Conservation (phyloP, 1,140 invertebrate species). For the Drosophila auraria region DNA sequence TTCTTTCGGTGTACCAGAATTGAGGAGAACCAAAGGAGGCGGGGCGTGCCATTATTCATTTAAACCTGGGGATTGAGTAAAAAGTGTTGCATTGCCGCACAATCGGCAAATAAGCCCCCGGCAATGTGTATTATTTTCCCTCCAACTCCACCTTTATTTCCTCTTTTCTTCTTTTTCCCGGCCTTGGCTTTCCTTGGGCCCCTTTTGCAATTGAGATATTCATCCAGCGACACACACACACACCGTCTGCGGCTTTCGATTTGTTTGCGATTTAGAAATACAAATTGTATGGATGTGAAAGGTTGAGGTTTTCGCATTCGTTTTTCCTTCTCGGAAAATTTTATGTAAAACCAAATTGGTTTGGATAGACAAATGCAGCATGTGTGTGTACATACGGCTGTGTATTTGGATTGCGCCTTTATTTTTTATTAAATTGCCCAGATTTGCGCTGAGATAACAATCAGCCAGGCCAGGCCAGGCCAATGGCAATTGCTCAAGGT, state of each 20-base stretch:
- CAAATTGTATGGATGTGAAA: conserved; percentile 44
- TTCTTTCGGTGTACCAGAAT: background rate
- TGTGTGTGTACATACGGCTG: background rate
- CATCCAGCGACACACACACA: conserved; percentile 19
- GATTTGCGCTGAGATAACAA: conserved; percentile 64
- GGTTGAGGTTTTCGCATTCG: conserved; percentile 23
- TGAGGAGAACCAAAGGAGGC: conserved; percentile 11
- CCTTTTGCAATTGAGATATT: conserved; percentile 40
- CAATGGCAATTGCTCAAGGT: conserved; percentile 33
- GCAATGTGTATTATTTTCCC: conserved; percentile 40
- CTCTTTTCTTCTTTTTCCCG: conserved; percentile 5
- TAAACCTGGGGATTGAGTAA: conserved; percentile 59
- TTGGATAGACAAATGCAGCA: conserved; percentile 46
- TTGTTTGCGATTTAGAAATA: conserved; percentile 62
- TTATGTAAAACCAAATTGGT: conserved; percentile 61
- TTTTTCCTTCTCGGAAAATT: conserved; percentile 36
- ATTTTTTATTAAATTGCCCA: conserved; percentile 72
- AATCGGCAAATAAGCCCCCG: conserved; percentile 53
- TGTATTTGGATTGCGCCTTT: conserved; percentile 40
- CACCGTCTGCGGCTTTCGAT: conserved; percentile 54
- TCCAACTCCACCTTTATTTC: background rate
- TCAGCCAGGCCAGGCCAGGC: conserved; percentile 17
- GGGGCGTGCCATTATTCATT: conserved; percentile 71
- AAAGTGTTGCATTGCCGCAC: conserved; percentile 67
- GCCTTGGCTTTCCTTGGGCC: conserved; percentile 9